Conservation (phyloP, 2,797 vertebrate species). For the Catostomus latipinnis region DNA sequence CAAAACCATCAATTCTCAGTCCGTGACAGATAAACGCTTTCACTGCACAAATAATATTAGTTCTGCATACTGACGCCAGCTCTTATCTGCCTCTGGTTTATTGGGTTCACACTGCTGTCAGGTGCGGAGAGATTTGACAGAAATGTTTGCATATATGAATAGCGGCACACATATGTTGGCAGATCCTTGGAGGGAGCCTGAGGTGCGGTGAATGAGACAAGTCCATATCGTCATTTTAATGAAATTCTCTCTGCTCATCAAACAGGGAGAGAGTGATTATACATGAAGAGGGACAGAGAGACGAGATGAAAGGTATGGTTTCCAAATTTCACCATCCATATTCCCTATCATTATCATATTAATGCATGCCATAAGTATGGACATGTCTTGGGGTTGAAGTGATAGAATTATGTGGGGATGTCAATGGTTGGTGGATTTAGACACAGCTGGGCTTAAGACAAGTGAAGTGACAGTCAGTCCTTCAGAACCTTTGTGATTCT, state of each 20-base stretch:
- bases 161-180: constrained; percentile 60
- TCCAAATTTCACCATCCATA: constrained; percentile 59
- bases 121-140: constrained; percentile 81
- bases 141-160: constrained; percentile 86
- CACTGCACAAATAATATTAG: constrained; percentile 86
- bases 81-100: constrained; percentile 85
- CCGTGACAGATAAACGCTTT: constrained; percentile 83
- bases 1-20: constrained; percentile 84
- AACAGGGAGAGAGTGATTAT: constrained; percentile 78
- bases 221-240: constrained; percentile 79
- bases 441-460: not conserved
- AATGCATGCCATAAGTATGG: constrained; percentile 28
- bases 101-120: constrained; percentile 83
- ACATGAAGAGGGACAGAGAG: constrained; percentile 71
- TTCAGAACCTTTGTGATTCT: not conserved
- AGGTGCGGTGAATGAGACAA: constrained; percentile 65
- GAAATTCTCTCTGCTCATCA: constrained; percentile 82
- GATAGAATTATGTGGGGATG: not conserved
- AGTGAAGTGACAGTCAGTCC: not conserved
- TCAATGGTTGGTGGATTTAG: constrained; percentile 14
- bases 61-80: constrained; percentile 82
- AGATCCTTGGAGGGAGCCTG: constrained; percentile 54
- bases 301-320: constrained; percentile 65
- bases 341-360: constrained; percentile 46
- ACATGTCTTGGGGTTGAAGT: not conserved